These are phyloP conservation scores for Argyrosomus japonicus DNA, from an alignment of 2,113 vertebrate species.

Conservation along the genomic window DNA sequence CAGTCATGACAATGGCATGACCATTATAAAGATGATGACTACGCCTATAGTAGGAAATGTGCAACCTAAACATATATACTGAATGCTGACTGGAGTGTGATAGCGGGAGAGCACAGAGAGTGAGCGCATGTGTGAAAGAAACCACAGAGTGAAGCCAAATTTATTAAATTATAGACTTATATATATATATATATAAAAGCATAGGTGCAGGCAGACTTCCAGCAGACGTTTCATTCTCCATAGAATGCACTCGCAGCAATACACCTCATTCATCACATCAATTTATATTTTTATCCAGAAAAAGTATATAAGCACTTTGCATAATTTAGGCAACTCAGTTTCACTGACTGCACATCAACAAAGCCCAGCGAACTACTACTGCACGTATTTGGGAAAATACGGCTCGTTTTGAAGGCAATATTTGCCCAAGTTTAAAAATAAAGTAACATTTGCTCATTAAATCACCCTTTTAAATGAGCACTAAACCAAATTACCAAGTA, in stretches of 20 bases:
- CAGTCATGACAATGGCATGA: background rate
- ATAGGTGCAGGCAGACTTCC: constrained; percentile 3
- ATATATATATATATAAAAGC: background rate
- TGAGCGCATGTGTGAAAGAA: constrained; percentile 9
- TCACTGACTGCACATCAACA: background rate
- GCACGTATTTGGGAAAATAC: background rate
- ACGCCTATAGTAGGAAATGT: background rate
- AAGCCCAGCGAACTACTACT: constrained; percentile 4
- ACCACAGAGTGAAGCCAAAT: background rate
- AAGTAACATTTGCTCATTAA: background rate
- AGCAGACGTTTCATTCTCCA: background rate
- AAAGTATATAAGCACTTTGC: background rate
- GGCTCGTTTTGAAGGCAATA: background rate
- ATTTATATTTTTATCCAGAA: background rate
- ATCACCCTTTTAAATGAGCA: background rate
- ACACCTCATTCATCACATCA: constrained; percentile 12
- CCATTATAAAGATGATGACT: background rate
- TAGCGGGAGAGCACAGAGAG: background rate
- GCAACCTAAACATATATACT: background rate
- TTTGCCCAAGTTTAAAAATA: constrained; percentile 35
- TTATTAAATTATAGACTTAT: background rate
- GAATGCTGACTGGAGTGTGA: background rate
- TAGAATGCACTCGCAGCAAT: constrained; percentile 1
- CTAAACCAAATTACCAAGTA: background rate
- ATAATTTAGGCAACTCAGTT: background rate